phyloP scores from a whole-genome alignment of 2,113 vertebrate genomes.

The Spea bombifrons region DNA sequence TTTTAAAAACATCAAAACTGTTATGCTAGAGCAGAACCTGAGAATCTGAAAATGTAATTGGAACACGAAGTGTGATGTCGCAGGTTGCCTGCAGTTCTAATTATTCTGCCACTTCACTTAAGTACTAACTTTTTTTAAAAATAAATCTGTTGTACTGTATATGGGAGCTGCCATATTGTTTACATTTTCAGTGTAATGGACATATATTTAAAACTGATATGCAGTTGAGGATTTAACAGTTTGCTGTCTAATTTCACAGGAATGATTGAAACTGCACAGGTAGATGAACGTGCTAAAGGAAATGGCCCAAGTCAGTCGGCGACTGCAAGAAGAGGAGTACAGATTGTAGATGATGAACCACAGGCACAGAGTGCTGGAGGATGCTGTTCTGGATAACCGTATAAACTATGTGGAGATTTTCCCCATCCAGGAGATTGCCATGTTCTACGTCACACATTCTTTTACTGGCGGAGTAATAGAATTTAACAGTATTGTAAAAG shows the following conservation, averaged over 20 bases:
- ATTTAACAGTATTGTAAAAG: conserved; percentile 75
- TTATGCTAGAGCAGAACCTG: too few relatives aligned
- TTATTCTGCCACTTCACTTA: too few relatives aligned
- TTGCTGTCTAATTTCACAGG: conserved; percentile 63
- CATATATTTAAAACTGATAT: too few relatives aligned
- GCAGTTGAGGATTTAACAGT: too few relatives aligned
- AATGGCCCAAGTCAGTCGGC: conserved; percentile 83
- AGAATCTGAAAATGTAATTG: too few relatives aligned
- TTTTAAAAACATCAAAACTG: too few relatives aligned
- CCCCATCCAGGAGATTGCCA: conserved; percentile 75
- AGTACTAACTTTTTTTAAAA: too few relatives aligned
- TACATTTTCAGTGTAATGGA: too few relatives aligned
- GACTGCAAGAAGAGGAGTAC: conserved; percentile 81
- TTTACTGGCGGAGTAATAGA: conserved; percentile 73
- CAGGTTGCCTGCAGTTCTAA: too few relatives aligned
- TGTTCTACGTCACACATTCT: conserved; percentile 73
- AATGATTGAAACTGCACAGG: conserved; percentile 96
- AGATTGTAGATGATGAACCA: conserved; percentile 95
- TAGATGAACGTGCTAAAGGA: conserved; percentile 86
- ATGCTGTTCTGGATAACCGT: conserved; percentile 86
- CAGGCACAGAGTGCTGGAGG: conserved; percentile 79
- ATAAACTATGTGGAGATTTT: conserved; percentile 70
- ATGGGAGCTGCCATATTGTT: too few relatives aligned
- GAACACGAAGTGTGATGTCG: too few relatives aligned
- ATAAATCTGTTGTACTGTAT: too few relatives aligned